Base-by-base conservation (phyloP, 1,140 invertebrate species). In the Bicyclus anynana region DNA sequence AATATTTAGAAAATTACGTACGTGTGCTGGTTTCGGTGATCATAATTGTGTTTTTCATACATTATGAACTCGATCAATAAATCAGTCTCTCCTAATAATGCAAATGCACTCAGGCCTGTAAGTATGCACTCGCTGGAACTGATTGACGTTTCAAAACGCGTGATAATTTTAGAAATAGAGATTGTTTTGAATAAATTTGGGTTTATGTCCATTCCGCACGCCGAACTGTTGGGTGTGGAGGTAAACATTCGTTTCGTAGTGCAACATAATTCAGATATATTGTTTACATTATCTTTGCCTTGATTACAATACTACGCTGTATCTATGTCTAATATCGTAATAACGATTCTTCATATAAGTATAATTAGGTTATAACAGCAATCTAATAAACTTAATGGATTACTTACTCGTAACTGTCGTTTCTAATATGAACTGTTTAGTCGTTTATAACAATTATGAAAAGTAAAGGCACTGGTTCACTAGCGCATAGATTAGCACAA, bases 111-210 rank as follows among this genome's bases (percentile, higher is more conserved):
- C 37, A 40, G 5, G 16, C 16, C 37, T 4, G 37, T 12, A 40
- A 40, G 35, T 17, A 40, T 40, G 3, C 12, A 20, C 7, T 44
- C 42, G 27, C 51, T 16, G 14, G 16, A 59, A 47, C 40, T 21
- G 49, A 48, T 53, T 21, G 44, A 27, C 37, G 64, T 67, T 62
- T 52, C 46, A 29, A 47, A 68, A 53, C 53, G 33, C 40, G 13
- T 18, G 49, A 65, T 55, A 53, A 27, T 62, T 62, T 58, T 64
- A 69, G 67, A 72, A 74, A 69, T 74, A 70, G 71, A 67, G 38
- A 44, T 33, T 62, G 65, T 69, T 72, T 60, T 74, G 59, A 64
- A 74, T 68, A 66, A 65, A 72, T 65, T 65, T 23, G 51, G 49
- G 60, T 67, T 69, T 69, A 69, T 62, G 62, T 67, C 46, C 42